Evolutionary conservation across 2,888 invertebrate species (phyloP).

Genomic region (Cosmia trapezina): DNA sequence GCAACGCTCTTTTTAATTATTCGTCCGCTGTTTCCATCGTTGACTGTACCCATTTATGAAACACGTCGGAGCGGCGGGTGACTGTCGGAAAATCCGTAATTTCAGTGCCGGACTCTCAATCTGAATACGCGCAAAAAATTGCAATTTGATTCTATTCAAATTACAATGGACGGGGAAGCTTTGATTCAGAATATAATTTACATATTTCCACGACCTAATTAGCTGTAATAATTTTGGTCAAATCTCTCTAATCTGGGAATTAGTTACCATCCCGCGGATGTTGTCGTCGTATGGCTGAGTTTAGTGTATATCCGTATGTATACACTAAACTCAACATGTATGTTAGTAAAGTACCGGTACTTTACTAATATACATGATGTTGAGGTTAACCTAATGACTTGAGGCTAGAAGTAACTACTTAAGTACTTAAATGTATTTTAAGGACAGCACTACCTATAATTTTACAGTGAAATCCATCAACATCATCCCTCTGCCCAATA

Average conservation of each 20-base stretch:
- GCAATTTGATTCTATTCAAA: conserved; percentile 46
- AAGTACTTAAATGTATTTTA: neutral
- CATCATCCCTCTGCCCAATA: neutral
- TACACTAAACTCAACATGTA: too few species aligned
- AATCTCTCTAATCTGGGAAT: conserved; percentile 24
- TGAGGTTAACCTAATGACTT: neutral
- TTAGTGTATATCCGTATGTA: too few species aligned
- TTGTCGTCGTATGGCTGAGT: neutral
- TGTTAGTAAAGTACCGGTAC: too few species aligned
- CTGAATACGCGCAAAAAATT: conserved; percentile 51
- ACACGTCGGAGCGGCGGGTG: conserved; percentile 37
- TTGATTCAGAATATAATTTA: conserved; percentile 39
- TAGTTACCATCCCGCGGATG: conserved; percentile 3
- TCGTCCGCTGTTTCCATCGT: conserved; percentile 38
- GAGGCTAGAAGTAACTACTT: neutral
- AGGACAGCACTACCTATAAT: neutral
- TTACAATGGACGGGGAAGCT: conserved; percentile 25
- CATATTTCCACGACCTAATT: conserved; percentile 38
- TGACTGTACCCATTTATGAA: conserved; percentile 55
- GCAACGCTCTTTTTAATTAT: conserved; percentile 57
- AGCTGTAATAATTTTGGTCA: conserved; percentile 20
- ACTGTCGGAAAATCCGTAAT: conserved; percentile 43
- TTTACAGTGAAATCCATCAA: neutral
- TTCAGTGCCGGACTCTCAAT: conserved; percentile 37
- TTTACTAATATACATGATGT: neutral